Conservation (phyloP, 2,888 invertebrate genomes). For the Agrypnus murinus region DNA sequence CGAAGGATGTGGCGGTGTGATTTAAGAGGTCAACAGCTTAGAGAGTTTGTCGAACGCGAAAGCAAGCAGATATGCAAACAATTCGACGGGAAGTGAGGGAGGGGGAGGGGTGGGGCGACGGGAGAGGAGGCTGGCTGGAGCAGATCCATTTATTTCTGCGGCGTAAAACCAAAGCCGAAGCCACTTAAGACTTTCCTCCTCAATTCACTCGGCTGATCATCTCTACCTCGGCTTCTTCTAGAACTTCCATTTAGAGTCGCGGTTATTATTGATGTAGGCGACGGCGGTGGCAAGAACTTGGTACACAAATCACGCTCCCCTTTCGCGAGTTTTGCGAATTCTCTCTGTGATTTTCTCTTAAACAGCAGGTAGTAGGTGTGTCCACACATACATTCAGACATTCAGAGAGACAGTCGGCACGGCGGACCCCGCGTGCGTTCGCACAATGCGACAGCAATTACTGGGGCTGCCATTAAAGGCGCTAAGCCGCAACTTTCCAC, state of each 20-base stretch:
- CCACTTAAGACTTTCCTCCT: slow-evolving; percentile 66
- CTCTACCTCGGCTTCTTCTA: slow-evolving; percentile 55
- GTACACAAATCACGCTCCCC: slow-evolving; percentile 62
- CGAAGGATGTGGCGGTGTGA: slow-evolving; percentile 36
- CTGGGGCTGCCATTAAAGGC: slow-evolving; percentile 53
- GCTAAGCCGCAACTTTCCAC: slow-evolving; percentile 58
- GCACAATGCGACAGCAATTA: slow-evolving; percentile 62
- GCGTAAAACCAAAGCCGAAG: slow-evolving; percentile 66
- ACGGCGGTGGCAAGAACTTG: slow-evolving; percentile 59
- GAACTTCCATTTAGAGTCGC: slow-evolving; percentile 55
- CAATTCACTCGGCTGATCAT: slow-evolving; percentile 64
- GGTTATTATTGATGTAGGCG: slow-evolving; percentile 60
- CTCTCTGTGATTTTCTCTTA: slow-evolving; percentile 52
- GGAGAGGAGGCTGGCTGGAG: too few relatives aligned
- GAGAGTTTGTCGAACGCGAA: slow-evolving; percentile 45
- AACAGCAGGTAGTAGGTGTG: slow-evolving; percentile 61
- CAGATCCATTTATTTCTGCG: slow-evolving; percentile 62
- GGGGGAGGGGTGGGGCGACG: too few relatives aligned
- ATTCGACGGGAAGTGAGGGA: slow-evolving; percentile 61
- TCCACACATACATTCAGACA: slow-evolving; percentile 58
- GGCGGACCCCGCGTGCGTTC: slow-evolving; percentile 58
- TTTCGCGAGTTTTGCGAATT: slow-evolving; percentile 52
- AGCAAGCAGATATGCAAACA: slow-evolving; percentile 58
- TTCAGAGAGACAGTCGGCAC: slow-evolving; percentile 51
- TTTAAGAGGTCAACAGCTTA: slow-evolving; percentile 50